Evolutionary conservation across 2,797 vertebrate species (phyloP).

Genomic region (Arctocebus calabarensis): DNA sequence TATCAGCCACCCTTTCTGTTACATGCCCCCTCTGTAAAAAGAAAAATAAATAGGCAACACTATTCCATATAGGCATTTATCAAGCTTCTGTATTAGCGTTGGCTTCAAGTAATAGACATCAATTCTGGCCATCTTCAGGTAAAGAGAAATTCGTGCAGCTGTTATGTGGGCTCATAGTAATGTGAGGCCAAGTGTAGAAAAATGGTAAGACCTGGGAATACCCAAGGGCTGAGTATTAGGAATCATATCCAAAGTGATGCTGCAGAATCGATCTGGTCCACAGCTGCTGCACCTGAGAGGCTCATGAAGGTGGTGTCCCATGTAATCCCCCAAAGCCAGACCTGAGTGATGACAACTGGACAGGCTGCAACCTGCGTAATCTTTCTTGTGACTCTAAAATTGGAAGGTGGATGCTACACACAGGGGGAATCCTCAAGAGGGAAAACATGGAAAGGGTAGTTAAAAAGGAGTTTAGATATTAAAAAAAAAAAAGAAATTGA

Average conservation of each 20-base stretch:
- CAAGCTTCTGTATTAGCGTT: not conserved
- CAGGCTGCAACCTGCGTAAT: not conserved
- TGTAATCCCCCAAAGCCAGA: too few relatives aligned
- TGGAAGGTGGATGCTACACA: not conserved
- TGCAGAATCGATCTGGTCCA: not conserved
- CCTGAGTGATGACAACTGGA: not conserved
- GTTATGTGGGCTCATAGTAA: not conserved
- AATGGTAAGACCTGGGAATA: not conserved
- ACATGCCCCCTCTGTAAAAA: not conserved
- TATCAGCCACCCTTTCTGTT: not conserved
- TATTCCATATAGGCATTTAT: not conserved
- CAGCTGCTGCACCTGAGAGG: not conserved
- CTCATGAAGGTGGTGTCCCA: too few relatives aligned
- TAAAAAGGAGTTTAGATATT: conserved; percentile 25
- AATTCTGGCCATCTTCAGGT: not conserved
- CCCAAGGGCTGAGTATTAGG: not conserved
- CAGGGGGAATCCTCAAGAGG: not conserved
- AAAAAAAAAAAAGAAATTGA: not conserved
- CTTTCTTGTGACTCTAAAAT: not conserved
- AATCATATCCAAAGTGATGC: not conserved
- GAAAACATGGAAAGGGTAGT: not conserved
- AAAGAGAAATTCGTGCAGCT: conserved; percentile 16
- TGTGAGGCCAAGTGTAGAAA: not conserved
- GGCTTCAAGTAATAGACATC: not conserved
- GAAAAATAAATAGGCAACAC: not conserved